phyloP scores from a whole-genome alignment of 2,797 vertebrate genomes.

The Cirrhinus molitorella region DNA sequence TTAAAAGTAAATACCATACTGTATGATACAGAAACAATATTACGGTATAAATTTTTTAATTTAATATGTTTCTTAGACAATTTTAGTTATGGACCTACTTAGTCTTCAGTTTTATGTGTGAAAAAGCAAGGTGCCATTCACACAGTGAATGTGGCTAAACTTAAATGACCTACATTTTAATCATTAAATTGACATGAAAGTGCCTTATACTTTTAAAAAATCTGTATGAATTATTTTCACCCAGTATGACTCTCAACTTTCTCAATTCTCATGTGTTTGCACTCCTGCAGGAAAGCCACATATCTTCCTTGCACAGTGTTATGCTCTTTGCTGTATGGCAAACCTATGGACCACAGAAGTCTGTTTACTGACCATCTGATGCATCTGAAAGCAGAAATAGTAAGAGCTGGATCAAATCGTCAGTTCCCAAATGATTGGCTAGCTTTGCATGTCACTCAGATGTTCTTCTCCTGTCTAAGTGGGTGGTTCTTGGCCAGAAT shows the following conservation, averaged over 20 bases:
- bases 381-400: neutral
- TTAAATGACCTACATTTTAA: constrained; percentile 6
- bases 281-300: neutral
- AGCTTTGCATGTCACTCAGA: neutral
- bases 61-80: neutral
- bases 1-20: neutral
- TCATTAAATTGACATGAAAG: constrained; percentile 3
- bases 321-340: neutral
- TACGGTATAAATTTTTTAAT: neutral
- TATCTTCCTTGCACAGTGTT: neutral
- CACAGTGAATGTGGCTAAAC: neutral
- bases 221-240: neutral
- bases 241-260: neutral
- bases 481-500: neutral
- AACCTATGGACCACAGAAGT: neutral
- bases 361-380: constrained; percentile 2
- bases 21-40: neutral
- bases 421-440: neutral
- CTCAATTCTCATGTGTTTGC: neutral
- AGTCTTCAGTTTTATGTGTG: neutral
- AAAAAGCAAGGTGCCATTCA: neutral
- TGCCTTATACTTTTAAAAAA: neutral
- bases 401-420: neutral
- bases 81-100: neutral
- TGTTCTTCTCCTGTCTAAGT: neutral